Conservation (phyloP, 2,797 vertebrate species). For the Sebastolobus altivelis region DNA sequence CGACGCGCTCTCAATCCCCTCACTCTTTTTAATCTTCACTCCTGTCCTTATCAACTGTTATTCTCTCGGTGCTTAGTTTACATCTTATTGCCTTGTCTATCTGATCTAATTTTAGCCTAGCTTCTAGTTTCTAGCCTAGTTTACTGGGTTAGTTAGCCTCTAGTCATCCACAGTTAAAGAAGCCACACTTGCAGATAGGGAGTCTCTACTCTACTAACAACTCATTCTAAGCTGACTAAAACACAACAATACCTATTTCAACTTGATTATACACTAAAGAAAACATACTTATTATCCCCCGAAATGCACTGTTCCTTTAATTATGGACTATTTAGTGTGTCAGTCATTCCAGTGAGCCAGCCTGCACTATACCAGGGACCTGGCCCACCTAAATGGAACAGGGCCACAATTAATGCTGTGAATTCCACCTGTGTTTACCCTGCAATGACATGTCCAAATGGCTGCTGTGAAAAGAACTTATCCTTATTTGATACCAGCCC, state of each 20-base stretch:
- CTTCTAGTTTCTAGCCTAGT: not conserved
- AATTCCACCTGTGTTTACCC: not conserved
- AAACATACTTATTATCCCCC: no score
- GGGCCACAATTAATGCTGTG: not conserved
- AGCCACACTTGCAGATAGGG: not conserved
- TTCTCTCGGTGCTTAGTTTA: not conserved
- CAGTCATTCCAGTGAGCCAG: not conserved
- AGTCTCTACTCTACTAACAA: not conserved
- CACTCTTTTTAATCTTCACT: not conserved
- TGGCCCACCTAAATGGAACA: not conserved
- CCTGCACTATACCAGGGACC: not conserved
- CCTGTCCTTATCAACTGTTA: not conserved
- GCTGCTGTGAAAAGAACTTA: not conserved
- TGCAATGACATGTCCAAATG: not conserved
- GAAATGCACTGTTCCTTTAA: not conserved
- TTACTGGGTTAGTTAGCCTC: no score
- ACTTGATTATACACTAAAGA: no score
- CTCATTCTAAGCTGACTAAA: no score
- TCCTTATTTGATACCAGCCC: not conserved
- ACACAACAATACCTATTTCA: no score
- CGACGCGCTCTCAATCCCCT: not conserved
- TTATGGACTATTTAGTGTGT: not conserved
- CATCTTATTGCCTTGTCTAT: not conserved
- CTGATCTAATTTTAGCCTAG: not conserved
- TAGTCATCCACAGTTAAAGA: not conserved